phyloP scores from a whole-genome alignment of 2,888 invertebrate genomes.

The Ischnus inquisitorius region DNA sequence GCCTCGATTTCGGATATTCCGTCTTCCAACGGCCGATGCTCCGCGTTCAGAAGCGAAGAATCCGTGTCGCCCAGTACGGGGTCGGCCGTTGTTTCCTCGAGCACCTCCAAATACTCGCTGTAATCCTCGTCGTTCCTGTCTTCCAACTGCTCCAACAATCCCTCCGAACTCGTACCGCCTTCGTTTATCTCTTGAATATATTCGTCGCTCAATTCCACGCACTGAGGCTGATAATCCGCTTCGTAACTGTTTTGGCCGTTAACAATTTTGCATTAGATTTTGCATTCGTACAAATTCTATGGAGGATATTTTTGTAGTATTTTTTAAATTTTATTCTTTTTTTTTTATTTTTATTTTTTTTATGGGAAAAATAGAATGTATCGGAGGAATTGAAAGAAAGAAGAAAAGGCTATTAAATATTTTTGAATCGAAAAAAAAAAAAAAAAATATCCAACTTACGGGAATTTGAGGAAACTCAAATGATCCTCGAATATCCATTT shows the following conservation, averaged over 20 bases:
- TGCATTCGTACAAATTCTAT: not conserved
- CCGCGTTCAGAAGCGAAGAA: slow-evolving; percentile 40
- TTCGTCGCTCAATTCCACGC: slow-evolving; percentile 80
- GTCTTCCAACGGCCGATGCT: slow-evolving; percentile 33
- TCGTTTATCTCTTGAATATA: slow-evolving; percentile 82
- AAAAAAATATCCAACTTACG: slow-evolving; percentile 74
- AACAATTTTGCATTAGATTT: slow-evolving; percentile 4
- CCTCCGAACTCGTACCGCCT: slow-evolving; percentile 78
- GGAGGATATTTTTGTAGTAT: too few species aligned
- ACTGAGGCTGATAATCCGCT: slow-evolving; percentile 80
- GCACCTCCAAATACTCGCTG: slow-evolving; percentile 81
- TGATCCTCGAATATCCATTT: slow-evolving; percentile 84
- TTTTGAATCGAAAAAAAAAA: slow-evolving; percentile 6
- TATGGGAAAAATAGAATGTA: not conserved
- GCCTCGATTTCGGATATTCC: slow-evolving; percentile 47
- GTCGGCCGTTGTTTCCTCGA: slow-evolving; percentile 79
- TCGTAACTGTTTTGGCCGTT: slow-evolving; percentile 76
- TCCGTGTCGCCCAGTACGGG: slow-evolving; percentile 70
- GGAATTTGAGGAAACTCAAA: slow-evolving; percentile 82
- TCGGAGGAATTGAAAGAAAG: not conserved
- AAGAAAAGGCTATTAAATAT: too few species aligned
- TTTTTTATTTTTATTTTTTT: not conserved
- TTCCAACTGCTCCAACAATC: slow-evolving; percentile 81
- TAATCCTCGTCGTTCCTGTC: slow-evolving; percentile 82
- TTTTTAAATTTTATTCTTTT: too few species aligned